Conservation (phyloP, 1,140 invertebrate species). For the Nautilus pompilius region DNA sequence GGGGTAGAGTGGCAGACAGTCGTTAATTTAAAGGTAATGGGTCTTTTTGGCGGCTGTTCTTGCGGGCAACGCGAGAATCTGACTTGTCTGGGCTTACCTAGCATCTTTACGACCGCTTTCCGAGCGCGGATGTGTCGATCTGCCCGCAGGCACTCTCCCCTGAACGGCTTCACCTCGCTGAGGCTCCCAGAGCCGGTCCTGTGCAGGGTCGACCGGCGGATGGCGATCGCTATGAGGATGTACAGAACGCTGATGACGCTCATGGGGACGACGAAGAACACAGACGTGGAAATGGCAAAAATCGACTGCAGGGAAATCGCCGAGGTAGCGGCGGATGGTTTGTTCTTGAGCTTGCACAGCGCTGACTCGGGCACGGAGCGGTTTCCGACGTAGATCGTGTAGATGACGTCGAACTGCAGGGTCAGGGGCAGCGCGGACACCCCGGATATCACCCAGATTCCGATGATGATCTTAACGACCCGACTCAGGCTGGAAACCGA, state of each 20-base stretch:
- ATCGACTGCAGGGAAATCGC: slow-evolving; percentile 6
- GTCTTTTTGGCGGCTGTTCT: too few species aligned
- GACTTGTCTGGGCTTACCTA: too few species aligned
- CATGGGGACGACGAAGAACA: slow-evolving; percentile 54
- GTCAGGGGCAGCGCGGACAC: slow-evolving; percentile 69
- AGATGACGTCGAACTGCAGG: slow-evolving; percentile 35
- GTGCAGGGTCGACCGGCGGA: slow-evolving; percentile 36
- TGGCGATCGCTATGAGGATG: slow-evolving; percentile 42
- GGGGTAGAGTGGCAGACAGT: too few species aligned
- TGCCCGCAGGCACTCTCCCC: slow-evolving; percentile 10
- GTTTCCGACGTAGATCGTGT: slow-evolving; percentile 45
- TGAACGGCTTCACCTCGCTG: slow-evolving; percentile 3
- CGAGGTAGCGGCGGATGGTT: slow-evolving; percentile 9
- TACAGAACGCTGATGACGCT: slow-evolving; percentile 50
- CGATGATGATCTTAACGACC: slow-evolving; percentile 73
- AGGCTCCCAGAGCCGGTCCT: slow-evolving; percentile 15
- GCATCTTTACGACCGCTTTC: slow-evolving; percentile 43
- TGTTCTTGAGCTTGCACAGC: slow-evolving; percentile 23
- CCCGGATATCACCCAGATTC: slow-evolving; percentile 75
- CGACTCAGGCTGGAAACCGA: slow-evolving; percentile 63
- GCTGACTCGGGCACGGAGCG: slow-evolving; percentile 45
- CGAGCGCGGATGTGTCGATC: slow-evolving; percentile 27
- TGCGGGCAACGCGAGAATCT: too few species aligned
- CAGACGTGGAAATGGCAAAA: slow-evolving; percentile 36
- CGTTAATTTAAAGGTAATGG: too few species aligned